phyloP scores from a whole-genome alignment of 2,888 invertebrate species.

The Rapana venosa region DNA sequence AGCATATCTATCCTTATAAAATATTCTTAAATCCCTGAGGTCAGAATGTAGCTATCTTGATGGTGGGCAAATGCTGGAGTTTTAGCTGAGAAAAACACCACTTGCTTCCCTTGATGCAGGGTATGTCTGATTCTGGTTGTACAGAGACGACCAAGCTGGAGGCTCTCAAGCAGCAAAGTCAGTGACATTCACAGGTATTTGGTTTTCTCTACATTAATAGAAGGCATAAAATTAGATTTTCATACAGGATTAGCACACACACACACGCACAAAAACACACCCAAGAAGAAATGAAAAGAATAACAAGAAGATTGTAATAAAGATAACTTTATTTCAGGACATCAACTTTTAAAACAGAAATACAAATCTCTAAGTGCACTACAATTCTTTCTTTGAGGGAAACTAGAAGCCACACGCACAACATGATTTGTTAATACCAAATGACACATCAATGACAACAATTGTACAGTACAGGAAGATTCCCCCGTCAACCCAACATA shows the following conservation, averaged over 20 bases:
- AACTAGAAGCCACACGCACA: neutral
- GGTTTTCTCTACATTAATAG: too few relatives aligned
- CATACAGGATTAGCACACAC: neutral
- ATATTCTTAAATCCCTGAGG: too few relatives aligned
- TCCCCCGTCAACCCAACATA: neutral
- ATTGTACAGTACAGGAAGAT: constrained; percentile 19
- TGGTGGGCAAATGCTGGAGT: too few relatives aligned
- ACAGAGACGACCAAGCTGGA: too few relatives aligned
- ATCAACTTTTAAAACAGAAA: constrained; percentile 17
- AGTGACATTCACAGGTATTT: too few relatives aligned
- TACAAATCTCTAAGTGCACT: neutral
- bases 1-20: too few relatives aligned
- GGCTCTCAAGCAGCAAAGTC: too few relatives aligned
- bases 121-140: too few relatives aligned
- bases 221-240: too few relatives aligned
- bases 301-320: neutral
- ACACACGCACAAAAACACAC: neutral
- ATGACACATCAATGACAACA: neutral
- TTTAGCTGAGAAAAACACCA: too few relatives aligned
- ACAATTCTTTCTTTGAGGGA: neutral
- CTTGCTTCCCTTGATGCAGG: too few relatives aligned
- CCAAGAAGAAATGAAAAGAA: neutral
- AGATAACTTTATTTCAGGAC: constrained; percentile 21
- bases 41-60: too few relatives aligned
- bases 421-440: neutral